These are phyloP conservation scores for Pectinophora gossypiella DNA, from an alignment of 1,140 invertebrate genomes.

Conservation along the genomic window DNA sequence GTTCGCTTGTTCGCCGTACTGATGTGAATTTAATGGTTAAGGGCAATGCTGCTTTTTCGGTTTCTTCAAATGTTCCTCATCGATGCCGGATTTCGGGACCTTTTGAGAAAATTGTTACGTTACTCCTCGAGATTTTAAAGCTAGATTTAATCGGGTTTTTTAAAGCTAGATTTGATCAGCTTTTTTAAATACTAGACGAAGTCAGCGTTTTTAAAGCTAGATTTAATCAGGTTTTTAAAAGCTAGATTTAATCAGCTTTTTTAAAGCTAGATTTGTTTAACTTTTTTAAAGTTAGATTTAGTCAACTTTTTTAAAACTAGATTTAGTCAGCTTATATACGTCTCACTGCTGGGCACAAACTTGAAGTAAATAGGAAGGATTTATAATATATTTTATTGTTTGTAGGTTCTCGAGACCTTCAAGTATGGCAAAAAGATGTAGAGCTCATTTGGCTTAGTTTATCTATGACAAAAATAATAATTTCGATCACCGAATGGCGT, in stretches of 20 bases:
- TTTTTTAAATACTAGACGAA: background rate
- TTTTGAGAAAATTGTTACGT: constrained; percentile 9
- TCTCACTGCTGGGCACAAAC: too few species aligned
- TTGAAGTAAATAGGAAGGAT: too few species aligned
- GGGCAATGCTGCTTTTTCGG: constrained; percentile 83
- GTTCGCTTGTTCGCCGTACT: constrained; percentile 65
- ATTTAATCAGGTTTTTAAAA: background rate
- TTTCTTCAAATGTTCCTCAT: constrained; percentile 90
- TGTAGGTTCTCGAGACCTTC: too few species aligned
- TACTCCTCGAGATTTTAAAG: background rate
- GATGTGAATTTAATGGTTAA: constrained; percentile 66
- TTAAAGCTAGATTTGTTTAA: too few species aligned
- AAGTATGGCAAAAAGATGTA: too few species aligned
- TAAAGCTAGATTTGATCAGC: background rate
- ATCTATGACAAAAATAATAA: too few species aligned
- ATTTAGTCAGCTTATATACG: too few species aligned
- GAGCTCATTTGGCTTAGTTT: too few species aligned
- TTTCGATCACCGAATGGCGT: too few species aligned
- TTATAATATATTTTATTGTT: too few species aligned
- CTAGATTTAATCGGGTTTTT: background rate
- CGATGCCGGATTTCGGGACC: constrained; percentile 87
- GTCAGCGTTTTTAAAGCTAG: background rate
- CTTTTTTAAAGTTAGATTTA: too few species aligned
- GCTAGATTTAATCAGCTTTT: background rate
- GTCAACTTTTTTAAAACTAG: too few species aligned